These are phyloP conservation scores for Cyrtorhinus lividipennis DNA, from an alignment of 1,140 invertebrate species.

Conservation along the genomic window DNA sequence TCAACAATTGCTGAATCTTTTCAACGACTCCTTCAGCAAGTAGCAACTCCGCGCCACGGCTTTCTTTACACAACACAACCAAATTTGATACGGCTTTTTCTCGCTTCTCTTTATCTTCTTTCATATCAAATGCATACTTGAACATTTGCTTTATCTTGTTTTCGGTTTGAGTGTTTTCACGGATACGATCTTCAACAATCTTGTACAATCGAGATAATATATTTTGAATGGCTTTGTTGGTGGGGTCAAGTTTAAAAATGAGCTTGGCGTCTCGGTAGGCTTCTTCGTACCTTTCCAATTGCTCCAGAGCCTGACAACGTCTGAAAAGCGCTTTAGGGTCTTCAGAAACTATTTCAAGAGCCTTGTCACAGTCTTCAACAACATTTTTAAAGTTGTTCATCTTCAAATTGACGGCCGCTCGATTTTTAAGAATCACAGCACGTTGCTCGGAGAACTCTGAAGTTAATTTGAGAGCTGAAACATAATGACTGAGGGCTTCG, in stretches of 20 bases:
- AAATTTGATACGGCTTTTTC: conserved; percentile 83
- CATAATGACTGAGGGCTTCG: conserved; percentile 66
- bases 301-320: conserved; percentile 77
- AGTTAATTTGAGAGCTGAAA: conserved; percentile 50
- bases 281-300: conserved; percentile 62
- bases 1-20: conserved; percentile 54
- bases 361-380: conserved; percentile 63
- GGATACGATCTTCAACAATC: conserved; percentile 59
- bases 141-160: conserved; percentile 74
- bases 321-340: conserved; percentile 91
- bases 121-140: conserved; percentile 55
- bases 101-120: conserved; percentile 53
- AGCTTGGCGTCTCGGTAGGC: conserved; percentile 84
- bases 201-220: conserved; percentile 52
- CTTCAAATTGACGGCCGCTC: conserved; percentile 83
- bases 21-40: conserved; percentile 44
- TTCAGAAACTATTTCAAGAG: conserved; percentile 61
- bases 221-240: conserved; percentile 69
- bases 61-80: conserved; percentile 75
- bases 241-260: conserved; percentile 69
- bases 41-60: conserved; percentile 60
- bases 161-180: conserved; percentile 49
- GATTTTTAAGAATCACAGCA: conserved; percentile 75
- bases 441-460: conserved; percentile 50
- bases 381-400: conserved; percentile 57